These are phyloP conservation scores for Heliconius melpomene DNA, from an alignment of 1,140 invertebrate species.

Conservation along the genomic window DNA sequence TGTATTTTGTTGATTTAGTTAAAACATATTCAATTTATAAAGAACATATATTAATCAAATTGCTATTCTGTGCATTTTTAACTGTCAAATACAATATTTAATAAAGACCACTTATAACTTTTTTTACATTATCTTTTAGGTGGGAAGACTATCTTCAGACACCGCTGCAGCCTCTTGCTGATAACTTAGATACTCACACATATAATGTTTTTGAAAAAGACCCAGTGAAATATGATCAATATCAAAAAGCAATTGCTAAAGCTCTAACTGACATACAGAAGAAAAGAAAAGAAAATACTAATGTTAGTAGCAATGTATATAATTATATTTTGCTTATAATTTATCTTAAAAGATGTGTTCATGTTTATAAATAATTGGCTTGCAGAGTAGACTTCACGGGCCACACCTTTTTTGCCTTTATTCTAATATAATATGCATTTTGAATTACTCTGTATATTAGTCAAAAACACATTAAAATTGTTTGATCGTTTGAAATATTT, in stretches of 20 bases:
- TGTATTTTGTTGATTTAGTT: background rate
- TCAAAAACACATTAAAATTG: too few relatives aligned
- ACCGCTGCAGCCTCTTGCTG: conserved; percentile 95
- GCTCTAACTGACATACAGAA: conserved; percentile 84
- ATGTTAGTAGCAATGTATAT: conserved; percentile 30
- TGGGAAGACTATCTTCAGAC: conserved; percentile 97
- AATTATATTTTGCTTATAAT: background rate
- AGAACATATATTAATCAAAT: background rate
- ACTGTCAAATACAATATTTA: background rate
- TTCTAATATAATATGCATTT: background rate
- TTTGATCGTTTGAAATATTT: too few relatives aligned
- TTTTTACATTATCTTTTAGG: conserved; percentile 78
- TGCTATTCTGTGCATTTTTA: background rate
- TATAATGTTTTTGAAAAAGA: conserved; percentile 99
- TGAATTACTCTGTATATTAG: background rate
- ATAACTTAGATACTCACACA: conserved; percentile 97
- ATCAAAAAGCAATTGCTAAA: conserved; percentile 91
- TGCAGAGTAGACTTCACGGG: too few relatives aligned
- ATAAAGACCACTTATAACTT: background rate
- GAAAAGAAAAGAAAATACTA: conserved; percentile 33
- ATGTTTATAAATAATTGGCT: too few relatives aligned
- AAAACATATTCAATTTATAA: background rate
- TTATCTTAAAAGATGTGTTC: background rate
- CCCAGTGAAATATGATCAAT: conserved; percentile 97
- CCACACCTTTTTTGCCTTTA: too few relatives aligned